Base-by-base conservation (phyloP, 2,797 vertebrate genomes). In the Karalla daura region DNA sequence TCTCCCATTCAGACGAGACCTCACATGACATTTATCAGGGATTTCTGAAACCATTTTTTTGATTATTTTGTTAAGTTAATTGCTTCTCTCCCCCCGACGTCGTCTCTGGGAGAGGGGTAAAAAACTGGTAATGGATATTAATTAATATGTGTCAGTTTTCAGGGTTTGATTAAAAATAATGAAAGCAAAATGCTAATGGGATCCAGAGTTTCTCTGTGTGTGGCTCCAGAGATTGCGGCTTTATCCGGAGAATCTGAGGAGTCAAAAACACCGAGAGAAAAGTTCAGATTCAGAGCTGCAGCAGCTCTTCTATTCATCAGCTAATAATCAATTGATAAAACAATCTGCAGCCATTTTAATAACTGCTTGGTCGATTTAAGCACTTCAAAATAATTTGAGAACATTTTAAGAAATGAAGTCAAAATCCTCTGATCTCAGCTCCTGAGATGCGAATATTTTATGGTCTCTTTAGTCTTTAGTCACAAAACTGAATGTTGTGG, bases 1-100 rank as follows among this genome's bases (percentile, higher is more conserved):
- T 93, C 89, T 89, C 85, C 81, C 86, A 89, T 89, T 91, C 86
- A 94, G 92, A 93, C 63, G 88, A 88, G 90, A 91, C 89, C 88
- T 83, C 86, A 84, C 82, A 88, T 88, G 88, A 90, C 92, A 94
- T 94, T 93, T 93, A 93, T 94, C 92, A 94, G 89, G 81, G 88
- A 88, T 92, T 90, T 92, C 88, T 89, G 87, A 92, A 92, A 90
- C 85, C 77, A 78, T 92, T 93, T 92, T 94, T 93, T 91, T 92
- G 70, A 93, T 91, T 93, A 92, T 94, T 95, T 93, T 92, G 88
- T 92, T 92, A 90, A 86, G 88, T 90, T 94, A 94, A 94, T 94
- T 95, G 92, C 93, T 91, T 91, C 89, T 90, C 77, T 84, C 82
- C 86, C 35, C 37, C 69, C 67, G 88, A 90, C 68, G 68, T 91